These are phyloP conservation scores for Tortricodes alternella DNA, from an alignment of 2,888 invertebrate genomes.

Conservation along the genomic window DNA sequence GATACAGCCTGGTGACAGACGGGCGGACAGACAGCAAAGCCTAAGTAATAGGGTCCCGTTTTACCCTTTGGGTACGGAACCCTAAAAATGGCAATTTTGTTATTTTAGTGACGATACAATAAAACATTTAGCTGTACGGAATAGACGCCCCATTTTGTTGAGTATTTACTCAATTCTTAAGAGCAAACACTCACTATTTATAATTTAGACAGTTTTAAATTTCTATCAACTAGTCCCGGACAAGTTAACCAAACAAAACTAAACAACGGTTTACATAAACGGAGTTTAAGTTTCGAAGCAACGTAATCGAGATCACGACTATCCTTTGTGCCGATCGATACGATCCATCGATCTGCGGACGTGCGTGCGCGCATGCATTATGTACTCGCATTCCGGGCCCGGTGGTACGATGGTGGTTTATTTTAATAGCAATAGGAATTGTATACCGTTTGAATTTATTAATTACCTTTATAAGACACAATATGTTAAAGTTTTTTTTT, in stretches of 20 bases:
- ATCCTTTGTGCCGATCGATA: conserved; percentile 75
- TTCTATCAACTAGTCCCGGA: background rate
- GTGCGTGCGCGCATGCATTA: conserved; percentile 78
- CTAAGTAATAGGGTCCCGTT: too few relatives aligned
- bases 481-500: background rate
- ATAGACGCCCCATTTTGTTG: too few relatives aligned
- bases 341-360: conserved; percentile 76
- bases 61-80: too few relatives aligned
- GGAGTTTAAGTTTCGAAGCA: conserved; percentile 51
- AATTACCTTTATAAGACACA: background rate
- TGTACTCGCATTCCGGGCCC: conserved; percentile 61
- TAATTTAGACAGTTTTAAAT: conserved; percentile 4
- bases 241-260: conserved; percentile 34
- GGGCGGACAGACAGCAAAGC: too few relatives aligned
- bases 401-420: conserved; percentile 33
- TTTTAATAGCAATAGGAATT: too few relatives aligned
- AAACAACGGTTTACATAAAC: conserved; percentile 65
- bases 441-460: background rate
- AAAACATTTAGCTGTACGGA: too few relatives aligned
- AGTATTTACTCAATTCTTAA: background rate
- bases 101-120: too few relatives aligned
- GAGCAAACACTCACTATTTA: background rate
- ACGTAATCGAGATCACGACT: conserved; percentile 78
- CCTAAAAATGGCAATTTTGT: too few relatives aligned
- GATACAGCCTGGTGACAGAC: too few relatives aligned